Percentiles rank a stretch among this genome's conserved stretches.
Evolutionary conservation across 1,140 invertebrate genomes (phyloP).

Genomic region (Aradophagus sp.): DNA sequence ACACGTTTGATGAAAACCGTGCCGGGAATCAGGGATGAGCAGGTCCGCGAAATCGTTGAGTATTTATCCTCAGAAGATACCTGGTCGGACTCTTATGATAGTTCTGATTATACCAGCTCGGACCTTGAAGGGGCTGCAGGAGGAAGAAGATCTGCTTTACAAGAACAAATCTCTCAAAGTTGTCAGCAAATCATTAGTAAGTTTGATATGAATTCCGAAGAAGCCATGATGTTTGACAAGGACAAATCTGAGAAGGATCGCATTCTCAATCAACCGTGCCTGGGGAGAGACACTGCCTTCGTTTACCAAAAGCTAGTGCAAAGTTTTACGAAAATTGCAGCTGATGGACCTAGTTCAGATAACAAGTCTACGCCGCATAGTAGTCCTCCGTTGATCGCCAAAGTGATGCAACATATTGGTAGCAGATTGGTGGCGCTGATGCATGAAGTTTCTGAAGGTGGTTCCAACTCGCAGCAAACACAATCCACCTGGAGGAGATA

Average conservation of each 20-base stretch:
- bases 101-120: constrained; percentile 91
- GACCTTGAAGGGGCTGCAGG: constrained; percentile 84
- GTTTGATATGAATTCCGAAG: constrained; percentile 81
- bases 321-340: constrained; percentile 84
- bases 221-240: constrained; percentile 75
- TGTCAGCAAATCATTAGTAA: constrained; percentile 91
- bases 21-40: constrained; percentile 90
- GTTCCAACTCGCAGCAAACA: constrained; percentile 72
- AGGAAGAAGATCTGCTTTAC: constrained; percentile 82
- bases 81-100: constrained; percentile 94
- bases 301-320: constrained; percentile 89
- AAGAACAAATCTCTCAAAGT: constrained; percentile 90
- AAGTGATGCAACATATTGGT: constrained; percentile 94
- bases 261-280: constrained; percentile 60
- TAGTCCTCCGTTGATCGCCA: constrained; percentile 90
- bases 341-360: constrained; percentile 70
- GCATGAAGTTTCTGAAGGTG: constrained; percentile 91
- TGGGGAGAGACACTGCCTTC: constrained; percentile 84
- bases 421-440: constrained; percentile 91
- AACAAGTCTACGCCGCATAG: constrained; percentile 78
- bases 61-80: constrained; percentile 93
- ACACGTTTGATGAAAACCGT: constrained; percentile 94
- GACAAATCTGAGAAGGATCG: constrained; percentile 61
- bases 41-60: constrained; percentile 92
- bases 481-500: constrained; percentile 67